Percentiles rank a stretch among this genome's conserved stretches.
Conservation (phyloP, 2,888 invertebrate species). For the Marasmarcha lunaedactyla region DNA sequence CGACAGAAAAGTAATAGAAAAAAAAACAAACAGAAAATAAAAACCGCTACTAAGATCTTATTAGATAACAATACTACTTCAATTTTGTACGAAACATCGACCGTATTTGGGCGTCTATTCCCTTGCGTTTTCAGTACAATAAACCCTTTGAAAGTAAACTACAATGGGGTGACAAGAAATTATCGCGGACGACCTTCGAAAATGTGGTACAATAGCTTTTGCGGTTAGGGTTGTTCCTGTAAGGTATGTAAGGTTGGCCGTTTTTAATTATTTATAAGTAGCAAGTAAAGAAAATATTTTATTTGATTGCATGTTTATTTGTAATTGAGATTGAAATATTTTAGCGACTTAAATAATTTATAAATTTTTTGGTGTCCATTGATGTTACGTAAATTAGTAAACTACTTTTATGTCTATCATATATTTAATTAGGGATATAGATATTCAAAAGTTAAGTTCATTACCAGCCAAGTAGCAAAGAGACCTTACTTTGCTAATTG, state of each 20-base stretch:
- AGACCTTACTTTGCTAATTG: too few relatives aligned
- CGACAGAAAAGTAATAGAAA: background rate
- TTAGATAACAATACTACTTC: background rate
- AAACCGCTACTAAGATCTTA: constrained; percentile 1
- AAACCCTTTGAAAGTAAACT: background rate
- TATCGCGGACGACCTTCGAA: background rate
- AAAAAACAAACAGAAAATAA: background rate
- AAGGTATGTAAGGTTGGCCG: background rate
- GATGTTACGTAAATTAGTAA: too few relatives aligned
- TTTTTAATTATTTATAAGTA: background rate
- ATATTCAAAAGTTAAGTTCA: too few relatives aligned
- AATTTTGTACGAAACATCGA: constrained; percentile 1
- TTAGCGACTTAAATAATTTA: background rate
- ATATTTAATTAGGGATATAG: too few relatives aligned
- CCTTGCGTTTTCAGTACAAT: background rate
- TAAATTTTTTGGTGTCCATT: too few relatives aligned
- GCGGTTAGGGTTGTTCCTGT: background rate
- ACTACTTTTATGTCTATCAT: too few relatives aligned
- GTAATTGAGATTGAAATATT: background rate
- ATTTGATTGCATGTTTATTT: background rate
- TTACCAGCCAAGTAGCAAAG: too few relatives aligned
- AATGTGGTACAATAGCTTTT: background rate
- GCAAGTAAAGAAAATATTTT: too few relatives aligned
- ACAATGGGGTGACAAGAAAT: constrained; percentile 1
- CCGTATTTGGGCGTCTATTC: background rate